These are phyloP conservation scores for Eurypyga helias DNA, from an alignment of 2,113 vertebrate genomes.

Conservation along the genomic window DNA sequence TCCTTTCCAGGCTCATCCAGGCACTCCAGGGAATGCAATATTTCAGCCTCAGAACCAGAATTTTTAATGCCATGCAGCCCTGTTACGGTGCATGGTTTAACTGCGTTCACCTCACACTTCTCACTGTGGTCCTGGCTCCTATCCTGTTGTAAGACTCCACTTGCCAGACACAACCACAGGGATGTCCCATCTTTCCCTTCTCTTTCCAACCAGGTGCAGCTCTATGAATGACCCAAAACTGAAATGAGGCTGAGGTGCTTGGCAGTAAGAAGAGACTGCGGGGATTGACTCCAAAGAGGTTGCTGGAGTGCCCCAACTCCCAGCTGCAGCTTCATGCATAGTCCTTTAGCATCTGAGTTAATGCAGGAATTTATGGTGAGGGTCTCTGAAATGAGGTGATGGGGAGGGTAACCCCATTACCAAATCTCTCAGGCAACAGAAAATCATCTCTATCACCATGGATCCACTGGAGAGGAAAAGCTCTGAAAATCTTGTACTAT, in stretches of 20 bases:
- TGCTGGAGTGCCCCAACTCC: background rate
- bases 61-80: background rate
- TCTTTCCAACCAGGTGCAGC: background rate
- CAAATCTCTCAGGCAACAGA: background rate
- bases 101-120: rapidly evolving
- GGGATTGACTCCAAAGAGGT: background rate
- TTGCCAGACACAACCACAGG: rapidly evolving
- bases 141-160: background rate
- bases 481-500: background rate
- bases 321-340: background rate
- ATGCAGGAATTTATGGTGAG: background rate
- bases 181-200: background rate
- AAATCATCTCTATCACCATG: background rate
- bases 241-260: background rate
- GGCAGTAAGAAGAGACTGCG: background rate
- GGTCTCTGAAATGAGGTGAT: background rate
- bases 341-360: background rate
- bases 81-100: rapidly evolving
- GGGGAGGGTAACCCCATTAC: background rate
- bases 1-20: background rate
- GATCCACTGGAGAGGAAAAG: background rate
- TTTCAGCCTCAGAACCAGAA: background rate
- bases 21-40: background rate
- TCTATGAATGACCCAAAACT: background rate
- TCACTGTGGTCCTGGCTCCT: background rate